Evolutionary conservation across 2,113 vertebrate genomes (phyloP), one percentile per base, ranked within the genome.

Genomic region (Mobula hypostoma): DNA sequence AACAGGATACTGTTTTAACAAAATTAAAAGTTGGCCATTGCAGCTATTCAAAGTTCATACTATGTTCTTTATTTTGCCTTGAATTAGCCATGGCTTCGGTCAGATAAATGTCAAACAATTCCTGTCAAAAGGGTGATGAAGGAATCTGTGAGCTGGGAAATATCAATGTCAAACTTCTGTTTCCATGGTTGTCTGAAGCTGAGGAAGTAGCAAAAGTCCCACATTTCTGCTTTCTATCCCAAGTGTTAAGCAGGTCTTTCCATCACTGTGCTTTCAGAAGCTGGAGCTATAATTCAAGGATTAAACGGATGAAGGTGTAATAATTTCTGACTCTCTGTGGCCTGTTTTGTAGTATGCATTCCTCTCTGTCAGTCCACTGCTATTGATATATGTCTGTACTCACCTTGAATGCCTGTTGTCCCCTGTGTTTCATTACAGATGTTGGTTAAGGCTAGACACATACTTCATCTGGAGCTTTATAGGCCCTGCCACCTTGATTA

Each of bases 391-490:
- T 97, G 95, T 96, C 96, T 95, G 94, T 94, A 94, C 95, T 95
- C 95, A 94, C 95, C 95, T 96, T 97, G 96, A 97, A 97, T 96
- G 95, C 96, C 94, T 96, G 95, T 95, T 96, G 94, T 96, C 95
- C 95, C 95, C 94, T 96, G 95, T 96, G 95, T 97, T 95, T 96
- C 96, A 94, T 96, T 98, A 96, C 98, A 99, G 99, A 96, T 99
- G 99, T 97, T 99, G 99, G 99, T 97, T 99, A 90, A 98, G 98
- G 95, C 97, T 99, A 97, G 99, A 99, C 97, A 99, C 98, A 94
- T 99, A 99, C 97, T 99, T 99, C 97, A 99, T 99, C 96, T 99
- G 99, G 99, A 99, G 99, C 96, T 99, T 99, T 97, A 99, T 99
- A 97, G 99, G 99, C 96, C 99, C 99, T 0, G 99, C 98, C 95